Evolutionary conservation across 2,888 invertebrate species (phyloP).

Genomic region (Belgica antarctica): DNA sequence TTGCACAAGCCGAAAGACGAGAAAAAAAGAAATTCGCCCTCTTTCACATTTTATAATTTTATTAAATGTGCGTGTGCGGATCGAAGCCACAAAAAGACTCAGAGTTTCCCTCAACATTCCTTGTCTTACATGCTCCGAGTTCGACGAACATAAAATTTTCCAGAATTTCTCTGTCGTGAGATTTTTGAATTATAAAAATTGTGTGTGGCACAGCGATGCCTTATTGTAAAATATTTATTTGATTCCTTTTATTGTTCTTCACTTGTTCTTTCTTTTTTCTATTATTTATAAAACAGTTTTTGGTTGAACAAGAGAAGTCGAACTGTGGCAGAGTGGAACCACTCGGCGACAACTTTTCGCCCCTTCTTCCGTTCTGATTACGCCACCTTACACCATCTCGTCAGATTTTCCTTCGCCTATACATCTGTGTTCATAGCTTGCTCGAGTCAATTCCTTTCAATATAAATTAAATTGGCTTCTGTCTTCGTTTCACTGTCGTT

Average conservation of each 20-base stretch:
- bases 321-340: constrained; percentile 13
- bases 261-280: neutral
- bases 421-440: constrained; percentile 31
- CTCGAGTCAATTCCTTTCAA: constrained; percentile 39
- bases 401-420: constrained; percentile 13
- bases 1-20: neutral
- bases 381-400: constrained; percentile 13
- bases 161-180: too few relatives aligned
- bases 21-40: constrained; percentile 34
- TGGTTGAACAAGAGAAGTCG: neutral
- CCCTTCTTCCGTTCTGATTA: constrained; percentile 18
- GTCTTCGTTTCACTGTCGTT: neutral
- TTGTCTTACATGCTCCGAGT: too few relatives aligned
- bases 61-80: constrained; percentile 42
- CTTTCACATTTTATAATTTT: constrained; percentile 41
- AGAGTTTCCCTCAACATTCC: too few relatives aligned
- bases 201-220: neutral
- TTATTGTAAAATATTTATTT: constrained; percentile 43
- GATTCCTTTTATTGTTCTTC: constrained; percentile 31
- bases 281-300: constrained; percentile 43
- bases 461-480: constrained; percentile 42
- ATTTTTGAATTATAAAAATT: constrained; percentile 16
- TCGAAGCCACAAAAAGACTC: constrained; percentile 31
- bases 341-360: neutral
- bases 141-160: too few relatives aligned